Percentiles rank a stretch among this genome's conserved stretches.
These are phyloP conservation scores for Metalampra italica DNA, from an alignment of 2,888 invertebrate species.

Conservation along the genomic window DNA sequence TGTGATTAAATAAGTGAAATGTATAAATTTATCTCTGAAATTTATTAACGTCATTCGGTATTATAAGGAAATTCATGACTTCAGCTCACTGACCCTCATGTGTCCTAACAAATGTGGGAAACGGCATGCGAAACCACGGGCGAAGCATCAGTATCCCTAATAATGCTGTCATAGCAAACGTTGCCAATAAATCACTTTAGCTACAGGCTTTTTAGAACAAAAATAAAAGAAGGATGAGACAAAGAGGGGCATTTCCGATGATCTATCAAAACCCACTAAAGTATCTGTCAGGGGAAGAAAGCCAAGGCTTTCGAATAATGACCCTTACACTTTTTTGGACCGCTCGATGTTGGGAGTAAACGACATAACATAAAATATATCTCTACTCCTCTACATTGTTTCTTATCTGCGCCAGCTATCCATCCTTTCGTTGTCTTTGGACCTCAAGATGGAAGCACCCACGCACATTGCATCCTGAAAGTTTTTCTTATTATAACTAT, in stretches of 20 bases:
- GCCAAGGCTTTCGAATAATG: constrained; percentile 8
- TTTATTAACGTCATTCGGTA: too few relatives aligned
- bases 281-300: constrained; percentile 11
- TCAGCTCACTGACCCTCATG: too few relatives aligned
- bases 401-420: too few relatives aligned
- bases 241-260: constrained; percentile 40
- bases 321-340: constrained; percentile 3
- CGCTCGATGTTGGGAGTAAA: not conserved
- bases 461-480: too few relatives aligned
- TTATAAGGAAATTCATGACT: too few relatives aligned
- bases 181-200: constrained; percentile 10
- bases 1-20: too few relatives aligned
- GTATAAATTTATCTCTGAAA: too few relatives aligned
- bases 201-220: constrained; percentile 11
- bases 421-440: too few relatives aligned
- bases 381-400: too few relatives aligned
- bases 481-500: too few relatives aligned
- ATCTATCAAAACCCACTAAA: constrained; percentile 45
- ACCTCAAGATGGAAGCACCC: too few relatives aligned
- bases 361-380: not conserved
- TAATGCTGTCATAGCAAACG: constrained; percentile 9
- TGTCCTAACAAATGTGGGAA: too few relatives aligned
- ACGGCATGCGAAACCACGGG: not conserved
- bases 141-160: not conserved
- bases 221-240: constrained; percentile 25